These are phyloP conservation scores for Limnephilus lunatus DNA, from an alignment of 2,888 invertebrate genomes.

Conservation along the genomic window DNA sequence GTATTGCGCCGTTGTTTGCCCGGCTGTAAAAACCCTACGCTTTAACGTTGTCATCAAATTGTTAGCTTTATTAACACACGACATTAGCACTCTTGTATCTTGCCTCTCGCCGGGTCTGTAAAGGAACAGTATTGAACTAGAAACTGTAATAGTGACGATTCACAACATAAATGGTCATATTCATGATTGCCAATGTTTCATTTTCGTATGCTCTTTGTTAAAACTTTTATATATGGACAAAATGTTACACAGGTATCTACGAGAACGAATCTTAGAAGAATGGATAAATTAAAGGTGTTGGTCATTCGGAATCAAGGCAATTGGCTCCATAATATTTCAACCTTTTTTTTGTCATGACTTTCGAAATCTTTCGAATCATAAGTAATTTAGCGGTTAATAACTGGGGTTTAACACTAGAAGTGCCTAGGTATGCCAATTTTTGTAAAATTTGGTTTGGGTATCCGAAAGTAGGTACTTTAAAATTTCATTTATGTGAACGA, in stretches of 20 bases:
- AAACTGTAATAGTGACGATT: background rate
- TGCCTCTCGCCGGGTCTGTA: background rate
- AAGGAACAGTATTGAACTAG: background rate
- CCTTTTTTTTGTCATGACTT: background rate
- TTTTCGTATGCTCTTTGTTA: background rate
- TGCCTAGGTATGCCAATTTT: too few species aligned
- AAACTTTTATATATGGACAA: background rate
- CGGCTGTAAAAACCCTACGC: background rate
- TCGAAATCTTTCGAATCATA: background rate
- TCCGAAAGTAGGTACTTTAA: too few species aligned
- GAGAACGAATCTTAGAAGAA: too few species aligned
- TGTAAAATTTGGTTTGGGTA: too few species aligned
- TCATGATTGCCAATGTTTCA: background rate
- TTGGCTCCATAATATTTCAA: background rate
- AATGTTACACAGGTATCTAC: too few species aligned
- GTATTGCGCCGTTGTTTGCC: constrained; percentile 27
- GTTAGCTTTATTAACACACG: background rate
- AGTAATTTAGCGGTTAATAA: too few species aligned
- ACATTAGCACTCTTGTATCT: background rate
- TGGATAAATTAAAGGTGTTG: too few species aligned
- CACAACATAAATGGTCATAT: background rate
- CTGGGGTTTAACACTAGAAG: too few species aligned
- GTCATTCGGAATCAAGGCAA: too few species aligned
- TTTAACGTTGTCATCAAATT: background rate
- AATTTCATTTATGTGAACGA: too few species aligned